A percentile compares a stretch with the other conserved stretches of the same genome.
These are phyloP conservation scores for Pseudocheirus occidentalis DNA, from an alignment of 2,797 vertebrate genomes.

Conservation along the genomic window DNA sequence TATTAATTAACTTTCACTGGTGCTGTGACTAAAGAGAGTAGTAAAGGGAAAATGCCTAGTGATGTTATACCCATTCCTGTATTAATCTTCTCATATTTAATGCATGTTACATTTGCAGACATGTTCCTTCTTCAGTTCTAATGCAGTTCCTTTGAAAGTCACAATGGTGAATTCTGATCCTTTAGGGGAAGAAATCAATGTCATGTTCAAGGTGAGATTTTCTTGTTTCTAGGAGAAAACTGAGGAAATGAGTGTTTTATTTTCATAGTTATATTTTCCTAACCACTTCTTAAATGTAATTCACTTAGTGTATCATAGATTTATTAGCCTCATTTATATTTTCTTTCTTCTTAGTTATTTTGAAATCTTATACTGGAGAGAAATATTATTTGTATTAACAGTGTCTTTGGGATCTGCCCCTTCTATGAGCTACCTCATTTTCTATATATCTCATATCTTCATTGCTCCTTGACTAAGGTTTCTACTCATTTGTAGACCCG, in stretches of 20 bases:
- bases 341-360: background rate
- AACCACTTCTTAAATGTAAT: background rate
- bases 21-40: slow-evolving; percentile 30
- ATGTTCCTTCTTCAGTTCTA: slow-evolving; percentile 99
- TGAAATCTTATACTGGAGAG: background rate
- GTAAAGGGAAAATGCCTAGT: background rate
- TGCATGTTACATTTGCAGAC: slow-evolving; percentile 86
- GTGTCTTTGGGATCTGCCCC: background rate
- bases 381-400: background rate
- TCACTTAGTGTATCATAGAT: background rate
- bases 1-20: background rate
- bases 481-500: background rate
- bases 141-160: slow-evolving; percentile 96
- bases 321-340: background rate
- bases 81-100: slow-evolving; percentile 59
- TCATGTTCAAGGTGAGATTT: slow-evolving; percentile 96
- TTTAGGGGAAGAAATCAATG: slow-evolving; percentile 96
- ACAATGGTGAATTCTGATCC: slow-evolving; percentile 95
- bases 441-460: background rate
- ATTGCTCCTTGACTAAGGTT: background rate
- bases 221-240: background rate
- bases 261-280: background rate
- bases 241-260: slow-evolving; percentile 11
- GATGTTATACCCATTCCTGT: background rate
- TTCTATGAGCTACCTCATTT: background rate